These are phyloP conservation scores for Baryphthengus martii DNA, from an alignment of 2,113 vertebrate species.

Conservation along the genomic window DNA sequence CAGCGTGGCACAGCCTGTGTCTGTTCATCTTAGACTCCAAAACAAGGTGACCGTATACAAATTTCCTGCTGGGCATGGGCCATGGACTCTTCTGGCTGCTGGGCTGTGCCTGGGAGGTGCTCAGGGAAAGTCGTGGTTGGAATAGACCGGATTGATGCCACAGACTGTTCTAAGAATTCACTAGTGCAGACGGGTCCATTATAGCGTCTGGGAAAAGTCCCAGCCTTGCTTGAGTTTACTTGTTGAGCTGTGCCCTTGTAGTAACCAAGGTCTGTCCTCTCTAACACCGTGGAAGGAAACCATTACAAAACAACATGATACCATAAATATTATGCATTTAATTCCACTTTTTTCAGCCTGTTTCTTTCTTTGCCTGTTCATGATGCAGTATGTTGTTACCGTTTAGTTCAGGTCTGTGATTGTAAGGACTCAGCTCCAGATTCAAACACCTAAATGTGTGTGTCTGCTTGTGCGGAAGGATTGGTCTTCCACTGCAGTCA, in stretches of 20 bases:
- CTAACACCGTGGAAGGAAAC: background rate
- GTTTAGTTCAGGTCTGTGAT: background rate
- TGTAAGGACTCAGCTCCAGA: background rate
- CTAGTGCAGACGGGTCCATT: background rate
- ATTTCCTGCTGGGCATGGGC: background rate
- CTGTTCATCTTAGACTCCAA: background rate
- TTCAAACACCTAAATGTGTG: background rate
- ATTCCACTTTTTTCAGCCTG: background rate
- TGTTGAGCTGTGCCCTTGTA: background rate
- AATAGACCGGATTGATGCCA: background rate
- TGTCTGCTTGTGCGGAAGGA: background rate
- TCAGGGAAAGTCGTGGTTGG: background rate
- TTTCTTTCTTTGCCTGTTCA: background rate
- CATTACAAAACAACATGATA: background rate
- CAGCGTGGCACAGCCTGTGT: accelerated
- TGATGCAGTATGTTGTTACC: background rate
- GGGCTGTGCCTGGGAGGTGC: background rate
- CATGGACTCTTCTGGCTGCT: background rate
- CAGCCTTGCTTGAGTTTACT: background rate
- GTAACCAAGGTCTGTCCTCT: background rate
- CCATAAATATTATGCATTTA: background rate
- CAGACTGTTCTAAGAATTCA: background rate
- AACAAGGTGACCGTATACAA: background rate
- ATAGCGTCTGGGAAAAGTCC: background rate
- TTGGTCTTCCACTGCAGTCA: background rate